Evolutionary conservation across 2,797 vertebrate species (phyloP), one percentile per base, ranked within the genome.

Genomic region (Pyrrhura leucotis): DNA sequence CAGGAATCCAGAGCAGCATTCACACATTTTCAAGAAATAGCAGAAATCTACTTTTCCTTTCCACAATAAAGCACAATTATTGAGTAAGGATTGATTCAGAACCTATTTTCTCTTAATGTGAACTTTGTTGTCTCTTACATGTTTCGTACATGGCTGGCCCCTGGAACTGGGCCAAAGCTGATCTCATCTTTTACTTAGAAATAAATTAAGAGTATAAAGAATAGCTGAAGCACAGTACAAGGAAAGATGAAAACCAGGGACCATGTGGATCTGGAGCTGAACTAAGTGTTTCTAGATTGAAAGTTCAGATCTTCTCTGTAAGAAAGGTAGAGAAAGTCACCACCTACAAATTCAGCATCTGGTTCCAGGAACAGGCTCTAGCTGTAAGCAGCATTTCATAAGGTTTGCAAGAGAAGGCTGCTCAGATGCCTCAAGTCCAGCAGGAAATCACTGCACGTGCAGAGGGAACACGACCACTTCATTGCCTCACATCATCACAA

Each of bases 181-280:
- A 96, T 84, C 56, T 86, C 89, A 91, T 85, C 72, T 90, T 87
- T 83, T 26, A 58, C 79, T 88, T 77, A 62, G 62, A 87, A 90
- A 74, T 73, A 83, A 75, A 71, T 28, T 17, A 69, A 69, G 25
- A 71, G 51, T 50, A 37, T 72, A 65, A 85, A 50, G 51, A 79
- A 61, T 33, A 53, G 58, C 50, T 79, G 68, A 91, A 91, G 58
- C 42, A 66, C 20, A 45, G 45, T 19, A 33, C 25, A 54, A 71
- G 37, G 42, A 50, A 63, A 69, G 35, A 68, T 33, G 54, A 78
- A 81, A 87, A 63, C 35, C 37, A 58, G 53, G 26, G 31, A 69
- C 33, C 21, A 47, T 3, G 4, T 20, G 17, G 53, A 54, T 53
- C 50, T 68, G 35, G 28, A 69, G 45, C 33, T 12, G 56, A 59